A percentile compares a stretch with the other conserved stretches of the same genome.
Conservation (phyloP, 1,140 invertebrate genomes). For the Zaprionus ornatus region DNA sequence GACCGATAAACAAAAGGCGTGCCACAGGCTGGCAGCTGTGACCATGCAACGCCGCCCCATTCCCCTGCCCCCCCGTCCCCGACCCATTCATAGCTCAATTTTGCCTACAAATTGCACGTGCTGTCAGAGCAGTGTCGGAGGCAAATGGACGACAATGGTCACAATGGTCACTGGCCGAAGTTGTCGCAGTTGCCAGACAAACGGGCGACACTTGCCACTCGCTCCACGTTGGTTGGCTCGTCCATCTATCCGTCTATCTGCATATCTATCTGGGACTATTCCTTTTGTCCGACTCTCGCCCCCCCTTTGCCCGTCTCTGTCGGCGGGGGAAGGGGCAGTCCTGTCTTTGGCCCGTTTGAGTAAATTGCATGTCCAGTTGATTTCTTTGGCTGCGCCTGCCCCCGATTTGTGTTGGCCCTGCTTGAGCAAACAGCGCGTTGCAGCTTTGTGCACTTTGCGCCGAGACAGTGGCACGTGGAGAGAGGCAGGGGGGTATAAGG, state of each 20-base stretch:
- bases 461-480: not conserved
- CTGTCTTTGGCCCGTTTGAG: constrained; percentile 9
- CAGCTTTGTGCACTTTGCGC: not conserved
- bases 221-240: not conserved
- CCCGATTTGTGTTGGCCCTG: constrained; percentile 25
- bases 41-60: not conserved
- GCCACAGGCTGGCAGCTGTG: constrained; percentile 21
- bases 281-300: constrained; percentile 17
- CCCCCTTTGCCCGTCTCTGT: constrained; percentile 21
- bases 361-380: constrained; percentile 48
- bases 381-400: constrained; percentile 11
- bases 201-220: constrained; percentile 30
- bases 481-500: not conserved
- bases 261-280: constrained; percentile 7
- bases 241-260: not conserved
- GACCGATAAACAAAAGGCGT: constrained; percentile 38
- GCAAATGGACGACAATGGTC: constrained; percentile 37
- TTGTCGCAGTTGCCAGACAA: constrained; percentile 21
- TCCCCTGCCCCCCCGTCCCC: not conserved
- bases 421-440: constrained; percentile 6
- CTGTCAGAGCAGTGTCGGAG: not conserved
- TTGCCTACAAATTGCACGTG: constrained; percentile 44
- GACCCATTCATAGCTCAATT: constrained; percentile 43
- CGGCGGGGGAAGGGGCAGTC: too few species aligned
- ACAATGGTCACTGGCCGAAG: constrained; percentile 4